Conservation (phyloP, 2,113 vertebrate species). For the Melanerpes aurifrons region DNA sequence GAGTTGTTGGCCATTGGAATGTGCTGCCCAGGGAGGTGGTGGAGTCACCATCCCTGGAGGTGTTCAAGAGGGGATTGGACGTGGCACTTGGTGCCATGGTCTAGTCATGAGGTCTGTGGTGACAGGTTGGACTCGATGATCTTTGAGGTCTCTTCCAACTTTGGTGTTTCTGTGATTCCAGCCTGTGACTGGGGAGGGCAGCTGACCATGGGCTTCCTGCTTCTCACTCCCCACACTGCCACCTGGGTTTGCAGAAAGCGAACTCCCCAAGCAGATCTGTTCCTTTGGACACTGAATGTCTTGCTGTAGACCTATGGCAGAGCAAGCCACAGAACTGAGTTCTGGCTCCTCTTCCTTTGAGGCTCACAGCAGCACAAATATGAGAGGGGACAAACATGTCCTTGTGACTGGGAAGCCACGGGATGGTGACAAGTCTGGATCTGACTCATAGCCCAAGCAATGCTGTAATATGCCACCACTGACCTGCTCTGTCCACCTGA, state of each 20-base stretch:
- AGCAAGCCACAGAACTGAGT: not conserved
- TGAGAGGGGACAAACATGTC: not conserved
- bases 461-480: not conserved
- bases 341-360: not conserved
- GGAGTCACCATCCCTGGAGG: too few relatives aligned
- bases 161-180: not conserved
- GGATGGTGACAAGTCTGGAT: not conserved
- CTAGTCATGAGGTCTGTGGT: too few relatives aligned
- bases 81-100: too few relatives aligned
- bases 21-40: too few relatives aligned
- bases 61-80: too few relatives aligned
- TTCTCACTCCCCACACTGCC: not conserved
- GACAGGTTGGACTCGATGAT: too few relatives aligned
- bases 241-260: not conserved
- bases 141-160: too few relatives aligned
- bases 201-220: not conserved
- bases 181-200: not conserved
- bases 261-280: not conserved
- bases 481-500: not conserved
- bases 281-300: not conserved
- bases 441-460: not conserved
- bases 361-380: rapidly evolving
- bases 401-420: not conserved
- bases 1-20: too few relatives aligned
- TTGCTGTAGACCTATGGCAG: not conserved